Base-by-base conservation (phyloP, 2,113 vertebrate species). In the Tympanuchus pallidicinctus region DNA sequence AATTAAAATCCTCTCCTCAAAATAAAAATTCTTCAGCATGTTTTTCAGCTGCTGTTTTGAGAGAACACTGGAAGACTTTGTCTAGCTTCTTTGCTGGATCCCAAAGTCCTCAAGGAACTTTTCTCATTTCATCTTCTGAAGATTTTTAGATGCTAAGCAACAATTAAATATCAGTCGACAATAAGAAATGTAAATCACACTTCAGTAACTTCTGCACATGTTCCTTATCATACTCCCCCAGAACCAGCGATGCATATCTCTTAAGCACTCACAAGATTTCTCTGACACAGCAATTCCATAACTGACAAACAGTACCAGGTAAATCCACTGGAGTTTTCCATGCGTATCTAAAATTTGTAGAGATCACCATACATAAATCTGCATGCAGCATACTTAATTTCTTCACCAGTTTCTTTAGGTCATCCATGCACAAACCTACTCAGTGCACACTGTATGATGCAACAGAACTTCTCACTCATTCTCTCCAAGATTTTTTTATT, bases 1-100 rank as follows among this genome's bases (percentile, higher is more conserved):
- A 95, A 97, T 95, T 97, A 89, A 96, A 95, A 94, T 48, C 59
- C 61, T 88, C 83, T 96, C 42, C 4, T 83, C 80, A 94, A 94
- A 89, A 89, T 66, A 93, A 91, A 97, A 86, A 40, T 82, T 94
- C 88, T 91, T 50, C 74, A 59, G 70, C 54, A 38, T 42, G 47
- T 87, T 74, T 91, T 70, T 47, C 28, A 94, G 84, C 50, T 92
- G 84, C 72, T 91, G 45, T 60, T 91, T 70, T 61, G 47, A 66
- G 78, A 90, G 34, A 11, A 30, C 8, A 47, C 32, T 22, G 24
- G 36, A 85, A 83, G 24, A 42, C 11, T 63, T 82, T 85, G 13
- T 5, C 15, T 76, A 89, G 76, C 15, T 54, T 57, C 22, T 45
- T 74, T 88, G 63, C 48, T 56, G 74, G 54, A 86, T 12, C 22